Evolutionary conservation across 2,113 vertebrate genomes (phyloP).

Genomic region (Heloderma charlesbogerti): DNA sequence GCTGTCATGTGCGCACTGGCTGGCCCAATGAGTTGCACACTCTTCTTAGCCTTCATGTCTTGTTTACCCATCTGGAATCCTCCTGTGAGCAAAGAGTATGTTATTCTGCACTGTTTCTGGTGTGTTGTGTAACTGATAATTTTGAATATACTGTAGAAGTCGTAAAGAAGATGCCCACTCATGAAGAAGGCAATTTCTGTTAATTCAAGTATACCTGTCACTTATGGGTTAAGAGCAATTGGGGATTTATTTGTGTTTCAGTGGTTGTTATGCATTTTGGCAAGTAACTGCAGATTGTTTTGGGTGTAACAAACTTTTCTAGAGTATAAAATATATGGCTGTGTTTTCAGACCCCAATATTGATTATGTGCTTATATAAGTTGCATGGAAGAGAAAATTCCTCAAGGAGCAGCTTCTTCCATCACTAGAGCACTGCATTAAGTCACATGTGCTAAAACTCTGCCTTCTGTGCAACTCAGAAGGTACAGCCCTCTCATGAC

Average conservation of each 20-base stretch:
- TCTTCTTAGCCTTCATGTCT: not conserved
- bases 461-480: not conserved
- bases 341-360: not conserved
- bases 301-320: not conserved
- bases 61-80: not conserved
- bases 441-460: not conserved
- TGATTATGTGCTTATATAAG: too few species aligned
- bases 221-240: not conserved
- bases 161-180: not conserved
- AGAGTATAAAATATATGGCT: not conserved
- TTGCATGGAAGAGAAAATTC: not conserved
- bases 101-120: not conserved
- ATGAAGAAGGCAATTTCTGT: not conserved
- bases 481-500: not conserved
- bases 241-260: conserved; percentile 38
- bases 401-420: not conserved
- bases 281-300: not conserved
- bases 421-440: not conserved
- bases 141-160: not conserved
- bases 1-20: not conserved
- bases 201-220: not conserved
- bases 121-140: not conserved
- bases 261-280: not conserved
- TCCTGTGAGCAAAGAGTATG: not conserved
- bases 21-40: not conserved